These are phyloP conservation scores for Pyrrhosoma nymphula DNA, from an alignment of 2,888 invertebrate species.

Conservation along the genomic window DNA sequence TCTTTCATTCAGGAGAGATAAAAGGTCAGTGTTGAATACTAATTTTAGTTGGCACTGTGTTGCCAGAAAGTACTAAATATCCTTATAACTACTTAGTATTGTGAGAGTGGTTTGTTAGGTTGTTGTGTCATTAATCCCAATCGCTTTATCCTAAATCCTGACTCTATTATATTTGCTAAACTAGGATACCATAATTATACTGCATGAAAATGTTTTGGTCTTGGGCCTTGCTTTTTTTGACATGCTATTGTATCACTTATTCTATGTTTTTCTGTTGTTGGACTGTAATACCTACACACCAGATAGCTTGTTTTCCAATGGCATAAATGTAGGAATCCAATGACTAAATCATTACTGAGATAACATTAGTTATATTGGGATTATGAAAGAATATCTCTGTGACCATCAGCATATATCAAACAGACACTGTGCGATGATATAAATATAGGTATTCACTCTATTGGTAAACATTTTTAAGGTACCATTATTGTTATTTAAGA, in stretches of 20 bases:
- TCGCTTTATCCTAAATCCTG: slow-evolving; percentile 44
- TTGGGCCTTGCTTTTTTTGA: slow-evolving; percentile 4
- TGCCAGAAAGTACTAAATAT: background rate
- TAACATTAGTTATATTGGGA: background rate
- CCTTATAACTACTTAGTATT: slow-evolving; percentile 20
- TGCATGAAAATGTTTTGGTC: slow-evolving; percentile 47
- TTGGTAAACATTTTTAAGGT: background rate
- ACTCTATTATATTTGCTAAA: slow-evolving; percentile 45
- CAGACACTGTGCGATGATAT: background rate
- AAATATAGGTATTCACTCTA: no score
- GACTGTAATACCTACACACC: background rate
- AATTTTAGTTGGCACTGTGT: slow-evolving; percentile 40
- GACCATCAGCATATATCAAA: no score
- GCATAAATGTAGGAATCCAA: background rate
- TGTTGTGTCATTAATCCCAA: background rate
- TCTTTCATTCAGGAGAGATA: slow-evolving; percentile 57
- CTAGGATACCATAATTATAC: background rate
- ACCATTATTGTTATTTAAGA: no score
- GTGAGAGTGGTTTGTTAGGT: slow-evolving; percentile 29
- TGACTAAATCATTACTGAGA: background rate
- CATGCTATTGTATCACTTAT: background rate
- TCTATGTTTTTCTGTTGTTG: slow-evolving; percentile 4
- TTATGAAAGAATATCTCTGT: background rate
- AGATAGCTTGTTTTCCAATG: background rate
- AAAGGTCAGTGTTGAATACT: slow-evolving; percentile 65